Conservation (phyloP, 1,140 invertebrate species). For the Bombus difficillimus region DNA sequence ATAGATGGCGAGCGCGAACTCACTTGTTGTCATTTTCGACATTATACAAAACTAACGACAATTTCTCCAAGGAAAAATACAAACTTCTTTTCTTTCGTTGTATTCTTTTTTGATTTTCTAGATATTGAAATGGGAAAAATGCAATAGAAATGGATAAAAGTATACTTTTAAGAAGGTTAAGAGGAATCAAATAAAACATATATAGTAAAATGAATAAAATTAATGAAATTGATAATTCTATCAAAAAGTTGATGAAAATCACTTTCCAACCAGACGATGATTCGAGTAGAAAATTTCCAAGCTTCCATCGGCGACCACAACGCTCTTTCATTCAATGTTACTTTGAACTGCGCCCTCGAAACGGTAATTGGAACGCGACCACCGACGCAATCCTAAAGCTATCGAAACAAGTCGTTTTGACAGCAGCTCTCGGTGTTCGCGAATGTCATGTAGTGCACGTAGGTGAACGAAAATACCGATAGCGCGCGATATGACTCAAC, state of each 20-base stretch:
- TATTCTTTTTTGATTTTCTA: neutral
- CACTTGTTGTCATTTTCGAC: no score
- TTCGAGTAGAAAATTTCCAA: neutral
- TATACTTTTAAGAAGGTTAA: no score
- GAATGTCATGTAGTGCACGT: slow-evolving; percentile 25
- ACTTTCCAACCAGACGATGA: no score
- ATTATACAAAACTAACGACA: no score
- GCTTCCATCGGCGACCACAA: neutral
- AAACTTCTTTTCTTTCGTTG: no score
- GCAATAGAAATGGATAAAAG: neutral
- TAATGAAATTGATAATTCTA: neutral
- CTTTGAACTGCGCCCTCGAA: slow-evolving; percentile 1
- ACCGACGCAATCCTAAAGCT: neutral
- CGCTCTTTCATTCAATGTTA: neutral
- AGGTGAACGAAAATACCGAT: slow-evolving; percentile 54
- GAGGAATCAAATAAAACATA: neutral
- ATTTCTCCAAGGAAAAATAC: no score
- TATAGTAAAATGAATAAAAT: neutral
- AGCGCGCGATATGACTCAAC: slow-evolving; percentile 68
- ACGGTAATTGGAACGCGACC: slow-evolving; percentile 21
- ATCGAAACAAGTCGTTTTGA: slow-evolving; percentile 14
- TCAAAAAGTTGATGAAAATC: neutral
- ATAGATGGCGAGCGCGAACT: no score
- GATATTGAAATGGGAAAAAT: neutral
- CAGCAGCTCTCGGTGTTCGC: neutral